Conservation (phyloP, 1,140 invertebrate genomes). For the Caenorhabditis inopinata region DNA sequence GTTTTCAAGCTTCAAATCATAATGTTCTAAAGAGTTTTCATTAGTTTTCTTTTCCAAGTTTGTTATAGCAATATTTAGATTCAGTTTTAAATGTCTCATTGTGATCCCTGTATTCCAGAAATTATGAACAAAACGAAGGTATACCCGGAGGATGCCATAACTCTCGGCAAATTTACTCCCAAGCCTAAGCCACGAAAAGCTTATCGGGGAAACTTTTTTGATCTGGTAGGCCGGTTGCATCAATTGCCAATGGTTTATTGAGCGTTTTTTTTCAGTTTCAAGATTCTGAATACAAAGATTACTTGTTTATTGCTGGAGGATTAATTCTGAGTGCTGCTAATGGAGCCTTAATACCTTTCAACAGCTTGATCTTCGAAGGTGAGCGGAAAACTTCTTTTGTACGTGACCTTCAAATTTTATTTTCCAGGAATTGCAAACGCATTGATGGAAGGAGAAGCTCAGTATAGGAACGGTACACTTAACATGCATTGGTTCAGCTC, state of each 20-base stretch:
- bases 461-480: slow-evolving; percentile 48
- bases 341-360: slow-evolving; percentile 28
- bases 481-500: slow-evolving; percentile 43
- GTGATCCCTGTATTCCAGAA: not conserved
- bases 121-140: slow-evolving; percentile 21
- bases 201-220: slow-evolving; percentile 25
- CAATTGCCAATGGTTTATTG: too few relatives aligned
- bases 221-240: not conserved
- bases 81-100: too few relatives aligned
- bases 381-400: too few relatives aligned
- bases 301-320: not conserved
- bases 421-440: slow-evolving; percentile 55
- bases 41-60: too few relatives aligned
- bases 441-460: slow-evolving; percentile 50
- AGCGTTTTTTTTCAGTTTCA: not conserved
- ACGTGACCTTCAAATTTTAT: too few relatives aligned
- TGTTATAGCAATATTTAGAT: too few relatives aligned
- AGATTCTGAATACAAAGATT: slow-evolving; percentile 18
- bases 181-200: not conserved
- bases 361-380: slow-evolving; percentile 35
- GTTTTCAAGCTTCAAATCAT: too few relatives aligned
- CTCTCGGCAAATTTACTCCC: slow-evolving; percentile 14
- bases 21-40: too few relatives aligned
- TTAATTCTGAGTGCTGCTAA: slow-evolving; percentile 24
- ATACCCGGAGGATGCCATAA: slow-evolving; percentile 6